Base-by-base conservation (phyloP, 2,113 vertebrate species). In the Archocentrus centrarchus region DNA sequence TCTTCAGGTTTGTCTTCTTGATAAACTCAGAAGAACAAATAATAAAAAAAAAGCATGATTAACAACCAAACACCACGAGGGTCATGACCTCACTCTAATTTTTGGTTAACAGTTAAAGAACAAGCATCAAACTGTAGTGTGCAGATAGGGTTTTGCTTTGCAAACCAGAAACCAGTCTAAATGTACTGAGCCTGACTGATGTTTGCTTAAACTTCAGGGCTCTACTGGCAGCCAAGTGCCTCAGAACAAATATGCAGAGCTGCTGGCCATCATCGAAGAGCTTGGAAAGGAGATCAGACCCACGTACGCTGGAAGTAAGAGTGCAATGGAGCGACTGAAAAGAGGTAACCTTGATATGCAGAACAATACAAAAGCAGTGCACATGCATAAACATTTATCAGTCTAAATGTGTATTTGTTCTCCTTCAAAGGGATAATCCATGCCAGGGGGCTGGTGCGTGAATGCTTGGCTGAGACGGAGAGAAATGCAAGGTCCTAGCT, bases 251-350 rank as follows among this genome's bases (percentile, higher is more conserved):
- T 99, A 99, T 2, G 97, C 98, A 27, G 98, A 99, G 94, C 97
- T 99, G 84, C 96, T 99, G 91, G 97, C 97, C 88, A 99, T 99
- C 94, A 99, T 99, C 4, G 98, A 99, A 85, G 98, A 99, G 93
- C 93, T 99, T 35, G 98, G 98, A 20, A 99, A 99, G 91, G 98
- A 99, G 95, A 99, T 99, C 92, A 96, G 98, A 90, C 98, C 98
- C 14, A 99, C 98, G 0, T 99, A 99, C 0, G 98, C 98, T 2
- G 98, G 98, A 59, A 99, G 98, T 85, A 99, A 99, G 96, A 99
- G 97, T 18, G 98, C 98, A 1, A 99, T 99, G 98, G 98, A 99
- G 93, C 96, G 98, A 81, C 96, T 99, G 87, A 99, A 99, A 92
- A 96, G 98, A 96, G 98, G 98, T 99, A 39, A 77, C 27, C 44